phyloP scores from a whole-genome alignment of 2,113 vertebrate species.

The Mungos mungo region DNA sequence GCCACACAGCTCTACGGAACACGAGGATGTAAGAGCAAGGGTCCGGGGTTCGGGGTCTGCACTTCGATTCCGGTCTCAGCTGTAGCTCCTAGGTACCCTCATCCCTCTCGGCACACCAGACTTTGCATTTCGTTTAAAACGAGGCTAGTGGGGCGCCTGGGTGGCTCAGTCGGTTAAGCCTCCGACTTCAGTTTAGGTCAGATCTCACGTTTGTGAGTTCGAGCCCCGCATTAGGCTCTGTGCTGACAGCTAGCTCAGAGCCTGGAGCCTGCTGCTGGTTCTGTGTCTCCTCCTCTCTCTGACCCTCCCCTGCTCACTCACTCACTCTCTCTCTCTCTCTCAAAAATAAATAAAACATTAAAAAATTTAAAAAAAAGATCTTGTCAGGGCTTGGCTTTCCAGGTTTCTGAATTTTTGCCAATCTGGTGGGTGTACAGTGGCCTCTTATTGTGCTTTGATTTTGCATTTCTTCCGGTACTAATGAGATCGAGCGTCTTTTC shows the following conservation, averaged over 20 bases:
- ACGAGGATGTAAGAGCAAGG: background rate
- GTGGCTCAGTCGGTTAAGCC: no score
- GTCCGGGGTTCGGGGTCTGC: background rate
- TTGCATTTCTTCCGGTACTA: background rate
- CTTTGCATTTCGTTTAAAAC: background rate
- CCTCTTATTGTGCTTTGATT: background rate
- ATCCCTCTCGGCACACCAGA: background rate
- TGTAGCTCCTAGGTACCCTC: background rate
- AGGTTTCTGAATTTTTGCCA: background rate
- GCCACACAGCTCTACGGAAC: background rate
- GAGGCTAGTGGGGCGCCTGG: background rate
- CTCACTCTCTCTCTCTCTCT: no score
- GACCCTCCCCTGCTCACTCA: no score
- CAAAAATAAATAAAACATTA: no score
- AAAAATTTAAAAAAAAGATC: background rate
- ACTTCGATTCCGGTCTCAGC: background rate
- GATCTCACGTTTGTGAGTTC: no score
- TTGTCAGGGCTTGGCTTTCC: background rate
- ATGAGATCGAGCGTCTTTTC: background rate
- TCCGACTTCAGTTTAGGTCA: no score
- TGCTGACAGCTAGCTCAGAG: no score
- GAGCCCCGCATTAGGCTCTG: no score
- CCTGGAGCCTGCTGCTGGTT: no score
- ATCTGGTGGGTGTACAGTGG: background rate
- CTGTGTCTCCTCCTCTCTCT: no score